These are phyloP conservation scores for Semicossyphus pulcher DNA, from an alignment of 2,113 vertebrate species.

Conservation along the genomic window DNA sequence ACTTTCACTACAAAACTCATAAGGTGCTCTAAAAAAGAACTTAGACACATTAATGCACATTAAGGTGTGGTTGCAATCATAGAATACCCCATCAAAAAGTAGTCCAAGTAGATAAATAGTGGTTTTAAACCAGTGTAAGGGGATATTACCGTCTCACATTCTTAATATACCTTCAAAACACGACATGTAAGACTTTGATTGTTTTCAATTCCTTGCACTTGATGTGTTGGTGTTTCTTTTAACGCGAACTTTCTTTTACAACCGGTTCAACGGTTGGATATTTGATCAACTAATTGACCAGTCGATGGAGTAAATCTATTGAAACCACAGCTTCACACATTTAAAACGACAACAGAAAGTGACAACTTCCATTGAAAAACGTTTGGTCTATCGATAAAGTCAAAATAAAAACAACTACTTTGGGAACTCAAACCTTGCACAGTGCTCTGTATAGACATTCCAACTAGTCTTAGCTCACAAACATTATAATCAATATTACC, in stretches of 20 bases:
- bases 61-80: constrained; percentile 66
- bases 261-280: constrained; percentile 44
- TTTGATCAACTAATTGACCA: constrained; percentile 15
- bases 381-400: constrained; percentile 81
- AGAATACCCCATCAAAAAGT: constrained; percentile 59
- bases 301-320: constrained; percentile 56
- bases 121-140: constrained; percentile 16
- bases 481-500: constrained; percentile 84
- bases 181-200: constrained; percentile 1
- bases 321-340: constrained; percentile 75
- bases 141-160: constrained; percentile 22
- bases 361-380: constrained; percentile 71
- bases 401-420: constrained; percentile 77
- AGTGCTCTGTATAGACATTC: constrained; percentile 87
- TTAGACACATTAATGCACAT: constrained; percentile 78
- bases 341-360: constrained; percentile 72
- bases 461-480: constrained; percentile 85
- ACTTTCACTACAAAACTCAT: constrained; percentile 77
- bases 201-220: constrained; percentile 11
- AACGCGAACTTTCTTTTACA: constrained; percentile 44
- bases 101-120: constrained; percentile 42
- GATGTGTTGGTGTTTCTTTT: neutral
- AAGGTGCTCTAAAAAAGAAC: constrained; percentile 81
- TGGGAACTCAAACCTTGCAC: constrained; percentile 84
- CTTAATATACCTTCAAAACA: constrained; percentile 39